These are phyloP conservation scores for Lethenteron camtschaticum DNA, from an alignment of 2,113 vertebrate genomes.

Conservation along the genomic window DNA sequence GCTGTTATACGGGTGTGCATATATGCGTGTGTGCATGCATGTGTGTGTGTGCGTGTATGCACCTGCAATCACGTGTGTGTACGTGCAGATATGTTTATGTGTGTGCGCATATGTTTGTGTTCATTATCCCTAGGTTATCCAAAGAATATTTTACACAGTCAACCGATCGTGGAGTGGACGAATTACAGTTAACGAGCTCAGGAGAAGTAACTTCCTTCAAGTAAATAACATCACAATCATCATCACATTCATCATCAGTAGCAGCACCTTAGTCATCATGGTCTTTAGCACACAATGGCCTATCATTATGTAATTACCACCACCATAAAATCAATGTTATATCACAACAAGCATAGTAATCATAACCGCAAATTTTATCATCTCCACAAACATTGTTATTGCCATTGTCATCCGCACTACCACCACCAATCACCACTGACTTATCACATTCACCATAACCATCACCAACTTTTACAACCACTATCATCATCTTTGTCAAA, in stretches of 20 bases:
- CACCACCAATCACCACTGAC: too few species aligned
- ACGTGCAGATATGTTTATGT: background rate
- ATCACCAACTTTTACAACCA: too few species aligned
- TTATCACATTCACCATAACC: background rate
- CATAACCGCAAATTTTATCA: too few species aligned
- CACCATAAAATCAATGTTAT: too few species aligned
- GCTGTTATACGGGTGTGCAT: background rate
- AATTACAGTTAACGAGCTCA: conserved; percentile 56
- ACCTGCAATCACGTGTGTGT: background rate
- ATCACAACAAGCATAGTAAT: too few species aligned
- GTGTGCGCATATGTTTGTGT: background rate
- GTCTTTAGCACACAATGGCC: background rate
- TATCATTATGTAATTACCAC: too few species aligned
- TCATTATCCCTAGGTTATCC: conserved; percentile 38
- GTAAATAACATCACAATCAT: conserved; percentile 16
- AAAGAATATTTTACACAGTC: conserved; percentile 85
- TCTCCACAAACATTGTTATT: too few species aligned
- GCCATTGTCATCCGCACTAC: too few species aligned
- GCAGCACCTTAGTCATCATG: background rate
- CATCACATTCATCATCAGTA: too few species aligned
- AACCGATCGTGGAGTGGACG: conserved; percentile 80
- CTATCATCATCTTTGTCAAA: too few species aligned
- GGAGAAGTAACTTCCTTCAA: conserved; percentile 75
- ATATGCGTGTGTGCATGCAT: background rate
- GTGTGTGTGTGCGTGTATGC: background rate